Conservation (phyloP, 2,797 vertebrate species). For the Martes flavigula region DNA sequence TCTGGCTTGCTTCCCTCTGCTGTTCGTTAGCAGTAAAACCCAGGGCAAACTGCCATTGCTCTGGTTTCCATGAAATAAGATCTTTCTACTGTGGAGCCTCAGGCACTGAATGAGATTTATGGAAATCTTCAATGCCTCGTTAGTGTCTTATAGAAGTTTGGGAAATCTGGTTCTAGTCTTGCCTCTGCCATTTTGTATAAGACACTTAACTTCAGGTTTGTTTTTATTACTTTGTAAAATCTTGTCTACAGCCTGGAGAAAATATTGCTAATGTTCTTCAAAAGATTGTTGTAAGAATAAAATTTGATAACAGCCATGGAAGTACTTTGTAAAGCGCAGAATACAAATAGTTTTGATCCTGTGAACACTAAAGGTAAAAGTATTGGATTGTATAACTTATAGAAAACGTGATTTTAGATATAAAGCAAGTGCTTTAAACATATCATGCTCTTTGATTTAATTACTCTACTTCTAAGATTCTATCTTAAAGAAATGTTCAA, state of each 20-base stretch:
- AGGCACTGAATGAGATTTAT: constrained; percentile 15
- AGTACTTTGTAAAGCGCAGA: not conserved
- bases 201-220: constrained; percentile 12
- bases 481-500: not conserved
- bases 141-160: not conserved
- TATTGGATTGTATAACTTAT: not conserved
- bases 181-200: not conserved
- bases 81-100: not conserved
- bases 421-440: not conserved
- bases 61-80: not conserved
- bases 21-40: not conserved
- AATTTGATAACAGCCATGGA: constrained; percentile 15
- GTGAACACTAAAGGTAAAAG: not conserved
- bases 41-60: not conserved
- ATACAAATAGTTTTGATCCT: not conserved
- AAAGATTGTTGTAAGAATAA: not conserved
- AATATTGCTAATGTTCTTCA: constrained; percentile 39
- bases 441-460: not conserved
- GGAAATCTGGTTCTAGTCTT: not conserved
- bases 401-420: not conserved
- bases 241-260: not conserved
- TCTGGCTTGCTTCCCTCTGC: not conserved
- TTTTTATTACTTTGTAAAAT: constrained; percentile 36
- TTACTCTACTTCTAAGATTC: not conserved
- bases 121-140: not conserved